Evolutionary conservation across 2,797 vertebrate genomes (phyloP), one percentile per base, ranked within the genome.

Genomic region (Alcedo atthis): DNA sequence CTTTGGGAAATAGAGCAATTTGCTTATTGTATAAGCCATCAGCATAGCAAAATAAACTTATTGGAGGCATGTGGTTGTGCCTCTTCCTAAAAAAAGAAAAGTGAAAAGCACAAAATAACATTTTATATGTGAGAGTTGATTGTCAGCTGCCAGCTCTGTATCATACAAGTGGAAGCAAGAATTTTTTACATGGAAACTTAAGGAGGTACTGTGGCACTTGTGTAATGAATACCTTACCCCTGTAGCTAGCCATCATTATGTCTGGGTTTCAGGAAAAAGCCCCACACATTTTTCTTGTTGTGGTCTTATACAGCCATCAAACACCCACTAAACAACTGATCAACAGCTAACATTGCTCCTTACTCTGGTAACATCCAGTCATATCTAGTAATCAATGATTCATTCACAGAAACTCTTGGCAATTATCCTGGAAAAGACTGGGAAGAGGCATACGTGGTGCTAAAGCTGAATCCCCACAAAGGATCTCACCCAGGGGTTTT

Each of bases 1-100:
- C 59, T 92, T 73, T 55, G 33, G 45, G 55, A 91, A 95, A 82
- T 2, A 81, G 33, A 90, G 69, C 40, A 68, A 89, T 85, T 66
- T 80, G 51, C 30, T 46, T 32, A 45, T 24, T 58, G 9, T 58
- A 26, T 66, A 28, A 92, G 45, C 55, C 76, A 78, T 45, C 25
- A 55, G 46, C 22, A 80, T 9, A 85, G 51, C 33, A 71, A 84
- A 92, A 91, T 30, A 74, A 73, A 63, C 48, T 54, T 90, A 15
- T 40, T 64, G 53, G 37, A 85, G 57, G 46, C 64, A 45, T 10
- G 18, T 68, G 26, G 7, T 42, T 82, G 43, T 73, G 30, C 37
- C 26, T 92, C 24, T 76, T 57, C 16, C 20, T 22, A 6, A 22
- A 83, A 59, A 14, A 63, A 48, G 59, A 68, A 42, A 82, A 22